phyloP scores from a whole-genome alignment of 2,888 invertebrate species.

The Andrena praecox region DNA sequence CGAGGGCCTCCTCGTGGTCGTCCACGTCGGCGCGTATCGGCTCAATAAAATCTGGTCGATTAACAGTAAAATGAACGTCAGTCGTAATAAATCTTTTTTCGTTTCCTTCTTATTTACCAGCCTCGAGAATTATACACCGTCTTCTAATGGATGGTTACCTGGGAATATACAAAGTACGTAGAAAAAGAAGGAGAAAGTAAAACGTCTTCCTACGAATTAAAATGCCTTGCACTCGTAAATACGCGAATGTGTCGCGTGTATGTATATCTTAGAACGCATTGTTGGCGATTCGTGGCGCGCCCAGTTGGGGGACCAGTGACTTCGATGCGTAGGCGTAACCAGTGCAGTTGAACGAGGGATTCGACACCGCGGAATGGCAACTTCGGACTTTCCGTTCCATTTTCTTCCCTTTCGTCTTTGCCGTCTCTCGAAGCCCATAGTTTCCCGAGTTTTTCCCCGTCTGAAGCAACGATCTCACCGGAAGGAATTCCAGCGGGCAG shows the following conservation, averaged over 20 bases:
- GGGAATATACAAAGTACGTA: constrained; percentile 79
- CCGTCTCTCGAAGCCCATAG: not conserved
- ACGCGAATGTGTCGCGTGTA: constrained; percentile 73
- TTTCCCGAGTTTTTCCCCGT: not conserved
- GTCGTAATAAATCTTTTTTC: constrained; percentile 61
- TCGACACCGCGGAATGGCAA: not conserved
- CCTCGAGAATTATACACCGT: constrained; percentile 69
- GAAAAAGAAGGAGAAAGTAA: constrained; percentile 77
- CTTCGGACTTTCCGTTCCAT: not conserved
- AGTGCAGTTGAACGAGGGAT: constrained; percentile 36
- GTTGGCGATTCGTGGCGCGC: constrained; percentile 66
- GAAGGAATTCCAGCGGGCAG: too few species aligned
- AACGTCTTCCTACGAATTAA: constrained; percentile 57
- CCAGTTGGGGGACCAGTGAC: constrained; percentile 31
- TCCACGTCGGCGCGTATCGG: constrained; percentile 52
- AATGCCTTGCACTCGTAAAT: constrained; percentile 65
- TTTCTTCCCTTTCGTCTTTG: not conserved
- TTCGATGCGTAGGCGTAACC: constrained; percentile 54
- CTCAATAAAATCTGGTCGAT: constrained; percentile 75
- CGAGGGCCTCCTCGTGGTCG: not conserved
- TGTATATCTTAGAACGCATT: constrained; percentile 63
- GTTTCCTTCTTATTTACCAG: constrained; percentile 54
- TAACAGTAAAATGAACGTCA: constrained; percentile 73
- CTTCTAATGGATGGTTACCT: constrained; percentile 54
- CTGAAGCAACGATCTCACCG: too few species aligned